Conservation (phyloP, 2,113 vertebrate species). For the Rhipidura dahli region DNA sequence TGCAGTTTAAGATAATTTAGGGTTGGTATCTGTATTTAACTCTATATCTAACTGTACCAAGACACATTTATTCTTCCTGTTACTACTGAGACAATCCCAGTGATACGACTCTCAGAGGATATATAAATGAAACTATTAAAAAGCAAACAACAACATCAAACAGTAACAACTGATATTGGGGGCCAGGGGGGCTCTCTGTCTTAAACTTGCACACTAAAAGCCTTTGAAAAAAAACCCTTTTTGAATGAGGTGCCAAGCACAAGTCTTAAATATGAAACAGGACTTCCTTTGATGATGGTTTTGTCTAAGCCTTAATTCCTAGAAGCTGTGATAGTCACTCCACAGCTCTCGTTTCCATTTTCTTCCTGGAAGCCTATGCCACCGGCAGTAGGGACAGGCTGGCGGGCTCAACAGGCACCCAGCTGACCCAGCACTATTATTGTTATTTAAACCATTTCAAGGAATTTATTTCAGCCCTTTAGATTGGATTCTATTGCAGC, state of each 20-base stretch:
- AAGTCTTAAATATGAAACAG: not conserved
- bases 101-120: not conserved
- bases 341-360: not conserved
- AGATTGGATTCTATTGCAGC: not conserved
- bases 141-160: not conserved
- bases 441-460: not conserved
- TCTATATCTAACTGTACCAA: not conserved
- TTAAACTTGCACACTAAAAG: not conserved
- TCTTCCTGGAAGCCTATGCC: not conserved
- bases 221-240: not conserved
- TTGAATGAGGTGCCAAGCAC: not conserved
- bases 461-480: not conserved
- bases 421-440: not conserved
- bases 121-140: not conserved
- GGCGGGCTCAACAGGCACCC: not conserved
- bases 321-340: not conserved
- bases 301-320: not conserved
- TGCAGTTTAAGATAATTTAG: not conserved
- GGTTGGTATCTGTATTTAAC: not conserved
- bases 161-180: not conserved
- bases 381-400: not conserved
- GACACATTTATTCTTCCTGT: not conserved
- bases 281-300: not conserved
- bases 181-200: not conserved
- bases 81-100: not conserved